phyloP scores from a whole-genome alignment of 64 coral and sea anemone genomes.

The Stylophora pistillata region DNA sequence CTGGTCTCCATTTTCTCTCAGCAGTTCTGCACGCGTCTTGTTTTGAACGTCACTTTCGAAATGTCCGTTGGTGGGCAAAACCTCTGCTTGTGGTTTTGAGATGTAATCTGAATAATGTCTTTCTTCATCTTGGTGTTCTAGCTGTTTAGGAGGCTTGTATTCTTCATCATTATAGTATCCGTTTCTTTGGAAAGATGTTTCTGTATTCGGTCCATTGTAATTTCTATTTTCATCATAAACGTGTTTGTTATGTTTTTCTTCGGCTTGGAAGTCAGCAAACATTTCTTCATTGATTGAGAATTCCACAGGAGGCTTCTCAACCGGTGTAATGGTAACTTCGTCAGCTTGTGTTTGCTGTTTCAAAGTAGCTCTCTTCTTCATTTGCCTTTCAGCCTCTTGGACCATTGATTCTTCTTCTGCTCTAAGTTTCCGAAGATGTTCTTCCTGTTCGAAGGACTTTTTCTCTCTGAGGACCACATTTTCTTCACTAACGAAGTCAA shows the following conservation, averaged over 20 bases:
- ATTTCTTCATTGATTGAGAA: slow-evolving; percentile 25
- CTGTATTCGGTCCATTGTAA: neutral
- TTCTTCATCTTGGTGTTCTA: neutral
- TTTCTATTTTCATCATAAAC: slow-evolving; percentile 6
- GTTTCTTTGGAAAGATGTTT: neutral
- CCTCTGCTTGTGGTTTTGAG: slow-evolving; percentile 28
- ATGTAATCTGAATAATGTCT: slow-evolving; percentile 4
- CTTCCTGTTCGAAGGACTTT: slow-evolving; percentile 48
- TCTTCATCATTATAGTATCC: slow-evolving; percentile 5
- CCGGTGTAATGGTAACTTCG: neutral
- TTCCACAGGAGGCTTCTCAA: slow-evolving; percentile 20
- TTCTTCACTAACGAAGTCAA: slow-evolving; percentile 47
- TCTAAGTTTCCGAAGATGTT: slow-evolving; percentile 60
- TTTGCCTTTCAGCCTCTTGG: slow-evolving; percentile 63
- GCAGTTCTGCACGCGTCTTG: neutral
- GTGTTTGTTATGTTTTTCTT: neutral
- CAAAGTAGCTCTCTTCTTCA: slow-evolving; percentile 19
- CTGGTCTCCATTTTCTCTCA: neutral
- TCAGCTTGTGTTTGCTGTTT: slow-evolving; percentile 37
- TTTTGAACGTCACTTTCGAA: neutral
- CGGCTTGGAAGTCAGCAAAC: neutral
- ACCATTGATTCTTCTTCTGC: slow-evolving; percentile 72
- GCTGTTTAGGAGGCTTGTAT: neutral
- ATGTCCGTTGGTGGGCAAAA: slow-evolving; percentile 19
- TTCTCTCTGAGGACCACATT: slow-evolving; percentile 42